Evolutionary conservation across 2,797 vertebrate genomes (phyloP).

Genomic region (Urosaurus nigricauda): DNA sequence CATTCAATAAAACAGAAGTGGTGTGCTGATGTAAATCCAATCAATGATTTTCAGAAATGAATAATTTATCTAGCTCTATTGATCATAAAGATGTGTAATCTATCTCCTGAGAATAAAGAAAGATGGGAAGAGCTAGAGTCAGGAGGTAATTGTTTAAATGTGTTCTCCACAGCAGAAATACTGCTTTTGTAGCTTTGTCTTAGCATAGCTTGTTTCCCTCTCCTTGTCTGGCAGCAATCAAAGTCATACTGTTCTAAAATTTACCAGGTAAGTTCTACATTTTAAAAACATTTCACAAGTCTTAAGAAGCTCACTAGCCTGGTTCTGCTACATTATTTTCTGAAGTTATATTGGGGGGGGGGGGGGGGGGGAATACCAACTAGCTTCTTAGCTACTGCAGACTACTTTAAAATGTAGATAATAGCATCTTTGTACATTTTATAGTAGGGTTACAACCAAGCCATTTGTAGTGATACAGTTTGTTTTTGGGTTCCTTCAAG

Average conservation of each 20-base stretch:
- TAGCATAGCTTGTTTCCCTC: not conserved
- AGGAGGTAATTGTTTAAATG: slow-evolving; percentile 27
- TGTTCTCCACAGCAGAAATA: slow-evolving; percentile 2
- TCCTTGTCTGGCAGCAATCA: not conserved
- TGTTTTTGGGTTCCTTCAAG: no score
- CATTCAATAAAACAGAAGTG: not conserved
- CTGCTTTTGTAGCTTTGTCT: not conserved
- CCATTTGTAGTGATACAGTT: no score
- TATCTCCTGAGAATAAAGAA: slow-evolving; percentile 24
- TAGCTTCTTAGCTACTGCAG: fast-evolving
- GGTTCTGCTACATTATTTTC: not conserved
- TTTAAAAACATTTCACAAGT: not conserved
- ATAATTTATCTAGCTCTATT: slow-evolving; percentile 17
- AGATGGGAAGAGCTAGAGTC: not conserved
- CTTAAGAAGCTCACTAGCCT: not conserved
- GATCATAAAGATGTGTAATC: slow-evolving; percentile 18
- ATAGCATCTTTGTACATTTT: not conserved
- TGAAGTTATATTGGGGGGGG: not conserved
- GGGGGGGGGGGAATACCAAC: not conserved
- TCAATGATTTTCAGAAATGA: slow-evolving; percentile 19
- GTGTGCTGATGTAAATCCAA: slow-evolving; percentile 22
- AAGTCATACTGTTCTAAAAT: not conserved
- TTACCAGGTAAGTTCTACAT: not conserved
- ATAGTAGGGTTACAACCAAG: not conserved
- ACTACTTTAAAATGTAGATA: not conserved